These are phyloP conservation scores for Mercenaria mercenaria DNA, from an alignment of 1,140 invertebrate genomes.

Conservation along the genomic window DNA sequence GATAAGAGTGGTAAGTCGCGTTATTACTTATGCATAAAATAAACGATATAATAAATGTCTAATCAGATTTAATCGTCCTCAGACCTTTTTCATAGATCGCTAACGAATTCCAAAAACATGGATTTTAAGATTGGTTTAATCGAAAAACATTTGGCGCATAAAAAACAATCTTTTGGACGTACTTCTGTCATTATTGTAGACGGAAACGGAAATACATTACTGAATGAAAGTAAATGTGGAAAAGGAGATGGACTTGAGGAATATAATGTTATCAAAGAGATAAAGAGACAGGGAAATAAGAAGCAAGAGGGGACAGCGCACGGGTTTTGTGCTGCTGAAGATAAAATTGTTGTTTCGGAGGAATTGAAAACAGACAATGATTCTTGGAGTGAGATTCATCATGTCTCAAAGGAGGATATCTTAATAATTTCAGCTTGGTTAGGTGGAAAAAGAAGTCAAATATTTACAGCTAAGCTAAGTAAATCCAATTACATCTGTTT, in stretches of 20 bases:
- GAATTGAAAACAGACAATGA: not conserved
- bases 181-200: not conserved
- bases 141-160: not conserved
- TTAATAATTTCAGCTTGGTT: not conserved
- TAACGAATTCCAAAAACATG: not conserved
- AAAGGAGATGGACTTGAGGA: not conserved
- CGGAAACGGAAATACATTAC: not conserved
- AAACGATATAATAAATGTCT: not conserved
- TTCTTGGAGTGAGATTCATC: not conserved
- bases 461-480: not conserved
- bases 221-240: not conserved
- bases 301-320: not conserved
- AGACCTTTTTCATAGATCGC: too few relatives aligned
- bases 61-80: not conserved
- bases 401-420: not conserved
- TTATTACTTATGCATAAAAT: not conserved
- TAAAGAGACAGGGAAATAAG: not conserved
- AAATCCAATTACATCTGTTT: not conserved
- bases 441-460: not conserved
- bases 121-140: not conserved
- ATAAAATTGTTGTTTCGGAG: not conserved
- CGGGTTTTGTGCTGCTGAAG: too few relatives aligned
- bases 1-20: not conserved
- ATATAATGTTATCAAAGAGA: not conserved
- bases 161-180: not conserved